Conservation (phyloP, 2,888 invertebrate species). For the Melikaiella ostensackeni region DNA sequence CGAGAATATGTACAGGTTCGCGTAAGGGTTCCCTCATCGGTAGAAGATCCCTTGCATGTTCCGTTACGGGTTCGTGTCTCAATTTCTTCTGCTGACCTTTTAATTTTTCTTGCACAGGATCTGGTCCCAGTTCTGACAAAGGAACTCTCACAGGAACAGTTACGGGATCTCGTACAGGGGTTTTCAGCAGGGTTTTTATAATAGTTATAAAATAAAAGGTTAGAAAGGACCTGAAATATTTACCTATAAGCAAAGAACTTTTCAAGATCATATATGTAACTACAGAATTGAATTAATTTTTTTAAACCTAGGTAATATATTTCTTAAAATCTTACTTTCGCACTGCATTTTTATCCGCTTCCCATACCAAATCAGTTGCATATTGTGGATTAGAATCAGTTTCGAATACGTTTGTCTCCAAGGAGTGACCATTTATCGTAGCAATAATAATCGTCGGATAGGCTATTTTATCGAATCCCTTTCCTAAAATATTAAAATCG, state of each 20-base stretch:
- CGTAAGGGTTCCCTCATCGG: too few species aligned
- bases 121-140: too few species aligned
- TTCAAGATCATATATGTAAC: background rate
- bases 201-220: too few species aligned
- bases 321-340: slow-evolving; percentile 78
- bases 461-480: slow-evolving; percentile 80
- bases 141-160: too few species aligned
- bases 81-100: too few species aligned
- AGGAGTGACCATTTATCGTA: slow-evolving; percentile 82
- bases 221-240: background rate
- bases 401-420: slow-evolving; percentile 84
- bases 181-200: too few species aligned
- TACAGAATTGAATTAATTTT: background rate
- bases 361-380: slow-evolving; percentile 88
- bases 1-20: too few species aligned
- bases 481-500: slow-evolving; percentile 74
- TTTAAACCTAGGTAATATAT: background rate
- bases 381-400: slow-evolving; percentile 82
- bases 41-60: too few species aligned
- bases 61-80: too few species aligned
- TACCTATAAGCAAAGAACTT: slow-evolving; percentile 1
- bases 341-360: slow-evolving; percentile 85
- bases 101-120: too few species aligned
- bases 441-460: slow-evolving; percentile 81
- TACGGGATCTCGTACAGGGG: too few species aligned